Evolutionary conservation across 2,113 vertebrate species (phyloP).

Genomic region (Propithecus coquereli): DNA sequence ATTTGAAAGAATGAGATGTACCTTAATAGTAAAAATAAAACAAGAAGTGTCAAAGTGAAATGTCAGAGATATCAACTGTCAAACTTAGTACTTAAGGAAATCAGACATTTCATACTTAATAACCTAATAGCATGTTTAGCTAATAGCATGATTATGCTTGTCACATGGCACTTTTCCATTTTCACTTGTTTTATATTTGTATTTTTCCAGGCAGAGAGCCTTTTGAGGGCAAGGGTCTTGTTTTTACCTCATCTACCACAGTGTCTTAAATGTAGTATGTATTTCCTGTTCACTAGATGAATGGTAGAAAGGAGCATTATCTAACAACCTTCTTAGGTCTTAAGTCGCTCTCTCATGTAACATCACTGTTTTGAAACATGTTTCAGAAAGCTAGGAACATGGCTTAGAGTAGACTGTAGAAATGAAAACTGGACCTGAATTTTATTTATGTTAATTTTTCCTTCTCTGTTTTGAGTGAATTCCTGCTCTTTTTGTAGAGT

Average conservation of each 20-base stretch:
- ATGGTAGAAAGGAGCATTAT: background rate
- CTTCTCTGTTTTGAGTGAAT: background rate
- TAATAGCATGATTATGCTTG: background rate
- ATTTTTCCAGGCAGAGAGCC: background rate
- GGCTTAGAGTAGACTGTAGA: background rate
- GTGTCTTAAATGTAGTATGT: background rate
- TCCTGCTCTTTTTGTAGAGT: background rate
- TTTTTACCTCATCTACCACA: background rate
- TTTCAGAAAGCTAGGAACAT: conserved; percentile 19
- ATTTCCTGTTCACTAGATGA: background rate
- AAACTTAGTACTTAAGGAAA: too few relatives aligned
- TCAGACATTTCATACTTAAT: too few relatives aligned
- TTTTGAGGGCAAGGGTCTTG: background rate
- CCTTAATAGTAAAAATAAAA: too few relatives aligned
- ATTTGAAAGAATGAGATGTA: too few relatives aligned
- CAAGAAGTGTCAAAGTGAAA: too few relatives aligned
- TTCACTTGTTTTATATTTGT: conserved; percentile 16
- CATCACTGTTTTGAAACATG: conserved; percentile 29
- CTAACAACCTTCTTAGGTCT: background rate
- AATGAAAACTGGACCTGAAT: conserved; percentile 13
- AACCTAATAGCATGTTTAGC: background rate
- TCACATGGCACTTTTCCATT: background rate
- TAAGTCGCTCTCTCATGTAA: background rate
- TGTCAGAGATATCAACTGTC: too few relatives aligned
- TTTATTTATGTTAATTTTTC: background rate